phyloP scores from a whole-genome alignment of 2,113 vertebrate species.

The Solea solea region DNA sequence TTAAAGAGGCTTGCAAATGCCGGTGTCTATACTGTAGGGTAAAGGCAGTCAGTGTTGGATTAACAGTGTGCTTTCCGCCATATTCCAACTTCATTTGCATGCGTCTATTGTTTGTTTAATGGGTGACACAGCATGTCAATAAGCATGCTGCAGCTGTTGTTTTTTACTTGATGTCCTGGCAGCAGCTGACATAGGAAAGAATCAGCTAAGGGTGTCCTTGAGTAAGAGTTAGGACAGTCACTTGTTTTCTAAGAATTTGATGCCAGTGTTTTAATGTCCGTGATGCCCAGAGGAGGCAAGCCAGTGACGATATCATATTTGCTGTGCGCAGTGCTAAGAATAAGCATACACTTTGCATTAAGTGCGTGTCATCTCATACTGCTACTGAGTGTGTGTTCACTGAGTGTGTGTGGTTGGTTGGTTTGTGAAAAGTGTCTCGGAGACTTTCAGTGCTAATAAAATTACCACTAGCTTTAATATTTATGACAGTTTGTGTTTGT shows the following conservation, averaged over 20 bases:
- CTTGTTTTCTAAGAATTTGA: background rate
- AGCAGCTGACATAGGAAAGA: constrained; percentile 19
- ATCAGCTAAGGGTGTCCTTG: constrained; percentile 3
- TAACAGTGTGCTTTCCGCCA: constrained; percentile 9
- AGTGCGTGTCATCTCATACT: too few relatives aligned
- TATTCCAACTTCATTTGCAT: constrained; percentile 22
- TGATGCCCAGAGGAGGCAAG: background rate
- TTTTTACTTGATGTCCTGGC: constrained; percentile 15
- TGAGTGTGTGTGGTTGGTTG: too few relatives aligned
- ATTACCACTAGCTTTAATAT: background rate
- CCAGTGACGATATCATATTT: too few relatives aligned
- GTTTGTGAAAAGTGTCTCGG: too few relatives aligned
- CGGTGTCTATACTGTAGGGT: background rate
- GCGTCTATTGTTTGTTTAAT: constrained; percentile 33
- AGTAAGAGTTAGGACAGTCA: background rate
- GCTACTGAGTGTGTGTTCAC: too few relatives aligned
- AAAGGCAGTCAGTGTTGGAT: constrained; percentile 15
- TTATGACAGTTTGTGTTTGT: background rate
- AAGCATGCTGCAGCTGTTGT: constrained; percentile 25
- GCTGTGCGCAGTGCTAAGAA: background rate
- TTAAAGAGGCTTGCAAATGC: background rate
- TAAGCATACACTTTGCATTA: background rate
- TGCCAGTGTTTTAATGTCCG: background rate
- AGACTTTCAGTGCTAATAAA: background rate
- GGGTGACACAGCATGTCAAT: constrained; percentile 24